Base-by-base conservation (phyloP, 2,797 vertebrate species). In the Rhadinocentrus ornatus region DNA sequence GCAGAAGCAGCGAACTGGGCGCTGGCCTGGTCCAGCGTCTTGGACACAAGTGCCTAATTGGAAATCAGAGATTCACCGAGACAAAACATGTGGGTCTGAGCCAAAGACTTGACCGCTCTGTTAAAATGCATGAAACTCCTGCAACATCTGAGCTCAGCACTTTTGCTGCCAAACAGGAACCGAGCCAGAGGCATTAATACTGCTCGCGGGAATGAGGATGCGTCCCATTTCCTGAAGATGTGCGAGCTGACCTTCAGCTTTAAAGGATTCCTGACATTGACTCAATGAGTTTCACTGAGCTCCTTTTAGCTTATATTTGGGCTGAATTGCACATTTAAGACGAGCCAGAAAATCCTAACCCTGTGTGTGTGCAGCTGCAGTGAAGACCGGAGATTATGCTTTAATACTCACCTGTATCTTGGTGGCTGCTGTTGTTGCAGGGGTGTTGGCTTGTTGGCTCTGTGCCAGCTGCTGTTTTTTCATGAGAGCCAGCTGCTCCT, bases 401-500 rank as follows among this genome's bases (percentile, higher is more conserved):
- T 53, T 13, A 27, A 24, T 0, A 56, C 94, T 94, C 91, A 98
- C 97, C 96, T 98, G 96, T 93, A 95, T 88, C 83, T 92, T 91
- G 93, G 75, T 44, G 2, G 89, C 90, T 29, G 29, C n/a, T 87
- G 91, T 89, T 90, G 94, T 89, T 91, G 94, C 80, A 68, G 92
- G 90, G 90, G 88, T 95, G 91, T 92, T 95, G 93, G 95, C 94
- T 89, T 96, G 96, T 84, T 97, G 96, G 84, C 94, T 97, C 94
- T 98, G 98, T 92, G 97, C 96, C 94, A 98, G 96, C 95, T 99
- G 98, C 94, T 97, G 97, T 89, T 97, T 97, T 96, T 98, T 96
- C 97, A 99, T 99, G 87, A 97, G 94, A 83, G 94, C 96, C 95
- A 99, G 95, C 92, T 99, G 97, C 94, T 99, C 97, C 82, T 97